Evolutionary conservation across 2,797 vertebrate species (phyloP).

Genomic region (Iguana delicatissima): DNA sequence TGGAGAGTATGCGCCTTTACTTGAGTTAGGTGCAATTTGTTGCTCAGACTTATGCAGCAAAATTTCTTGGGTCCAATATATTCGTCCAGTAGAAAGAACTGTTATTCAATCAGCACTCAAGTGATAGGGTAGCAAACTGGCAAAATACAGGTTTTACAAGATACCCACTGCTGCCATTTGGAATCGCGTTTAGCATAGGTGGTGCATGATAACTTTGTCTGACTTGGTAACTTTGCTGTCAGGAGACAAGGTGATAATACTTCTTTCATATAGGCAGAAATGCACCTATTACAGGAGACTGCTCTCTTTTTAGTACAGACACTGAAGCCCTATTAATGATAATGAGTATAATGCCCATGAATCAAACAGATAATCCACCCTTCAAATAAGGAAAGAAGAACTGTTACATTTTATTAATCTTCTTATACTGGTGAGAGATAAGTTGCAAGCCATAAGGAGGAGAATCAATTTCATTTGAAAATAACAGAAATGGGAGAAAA

Average conservation of each 20-base stretch:
- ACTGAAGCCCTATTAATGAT: conserved; percentile 8
- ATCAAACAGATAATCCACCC: not conserved
- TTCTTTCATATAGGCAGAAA: conserved; percentile 19
- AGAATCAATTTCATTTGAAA: conserved; percentile 43
- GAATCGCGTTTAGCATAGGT: not conserved
- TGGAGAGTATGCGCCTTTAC: not conserved
- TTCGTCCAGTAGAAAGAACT: not conserved
- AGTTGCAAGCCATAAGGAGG: conserved; percentile 30
- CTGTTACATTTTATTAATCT: conserved; percentile 15
- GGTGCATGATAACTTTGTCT: not conserved
- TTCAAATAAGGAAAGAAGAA: conserved; percentile 23
- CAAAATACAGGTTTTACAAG: not conserved
- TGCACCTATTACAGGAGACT: not conserved
- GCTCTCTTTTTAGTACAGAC: not conserved
- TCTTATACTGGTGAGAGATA: conserved; percentile 22
- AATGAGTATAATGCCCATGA: not conserved
- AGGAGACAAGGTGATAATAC: not conserved
- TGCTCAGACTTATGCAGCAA: not conserved
- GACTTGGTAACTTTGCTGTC: not conserved
- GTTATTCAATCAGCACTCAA: not conserved
- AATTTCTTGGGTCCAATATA: not conserved
- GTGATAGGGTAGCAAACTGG: not conserved
- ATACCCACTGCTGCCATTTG: not conserved
- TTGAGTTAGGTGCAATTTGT: not conserved
- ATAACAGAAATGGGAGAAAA: not conserved